These are phyloP conservation scores for Leucophora obtusa DNA, from an alignment of 2,888 invertebrate genomes.

Conservation along the genomic window DNA sequence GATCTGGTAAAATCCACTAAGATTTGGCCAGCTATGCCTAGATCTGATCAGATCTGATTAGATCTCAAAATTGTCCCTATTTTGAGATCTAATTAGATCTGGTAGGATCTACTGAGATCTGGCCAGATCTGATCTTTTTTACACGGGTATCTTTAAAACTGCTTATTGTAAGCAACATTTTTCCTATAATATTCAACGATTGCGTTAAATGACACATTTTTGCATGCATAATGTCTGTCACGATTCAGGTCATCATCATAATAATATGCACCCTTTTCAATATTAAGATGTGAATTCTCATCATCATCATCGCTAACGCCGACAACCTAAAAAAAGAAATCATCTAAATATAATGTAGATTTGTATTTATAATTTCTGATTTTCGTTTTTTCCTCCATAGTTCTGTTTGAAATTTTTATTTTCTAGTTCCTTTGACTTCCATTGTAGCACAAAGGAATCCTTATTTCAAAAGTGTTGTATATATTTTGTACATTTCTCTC, in stretches of 20 bases:
- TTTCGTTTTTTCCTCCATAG: neutral
- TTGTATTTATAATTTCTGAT: conserved; percentile 20
- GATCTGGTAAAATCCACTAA: too few species aligned
- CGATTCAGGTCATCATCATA: conserved; percentile 35
- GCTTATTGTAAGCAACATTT: too few species aligned
- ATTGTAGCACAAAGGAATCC: conserved; percentile 47
- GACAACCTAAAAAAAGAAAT: too few species aligned
- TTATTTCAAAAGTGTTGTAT: conserved; percentile 15
- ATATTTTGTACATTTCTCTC: neutral
- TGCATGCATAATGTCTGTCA: conserved; percentile 34
- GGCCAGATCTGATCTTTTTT: too few species aligned
- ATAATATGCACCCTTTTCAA: neutral
- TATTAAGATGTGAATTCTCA: neutral
- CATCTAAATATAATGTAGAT: conserved; percentile 12
- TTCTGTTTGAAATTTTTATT: neutral
- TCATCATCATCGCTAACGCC: neutral
- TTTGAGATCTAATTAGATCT: too few species aligned
- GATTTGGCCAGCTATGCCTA: too few species aligned
- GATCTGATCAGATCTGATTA: too few species aligned
- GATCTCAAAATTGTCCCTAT: too few species aligned
- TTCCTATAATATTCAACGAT: neutral
- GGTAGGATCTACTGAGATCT: too few species aligned
- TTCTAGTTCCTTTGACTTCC: conserved; percentile 39
- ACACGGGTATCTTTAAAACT: too few species aligned
- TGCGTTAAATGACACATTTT: conserved; percentile 5